These are phyloP conservation scores for Oryzias woworae DNA, from an alignment of 2,113 vertebrate genomes.

Conservation along the genomic window DNA sequence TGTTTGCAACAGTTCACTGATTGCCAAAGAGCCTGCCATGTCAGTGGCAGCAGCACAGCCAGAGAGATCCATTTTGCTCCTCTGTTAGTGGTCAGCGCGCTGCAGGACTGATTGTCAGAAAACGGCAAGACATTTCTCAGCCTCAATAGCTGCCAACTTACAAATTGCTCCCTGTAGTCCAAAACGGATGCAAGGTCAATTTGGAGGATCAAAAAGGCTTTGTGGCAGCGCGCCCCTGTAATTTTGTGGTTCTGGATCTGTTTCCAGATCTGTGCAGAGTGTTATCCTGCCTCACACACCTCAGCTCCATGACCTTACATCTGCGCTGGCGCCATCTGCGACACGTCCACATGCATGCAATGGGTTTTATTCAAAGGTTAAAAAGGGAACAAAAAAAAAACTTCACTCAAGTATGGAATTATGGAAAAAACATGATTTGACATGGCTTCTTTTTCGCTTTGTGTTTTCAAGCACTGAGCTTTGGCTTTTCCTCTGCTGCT, in stretches of 20 bases:
- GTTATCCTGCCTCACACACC: constrained; percentile 10
- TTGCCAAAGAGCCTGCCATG: constrained; percentile 47
- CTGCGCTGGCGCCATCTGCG: background rate
- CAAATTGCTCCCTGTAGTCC: constrained; percentile 56
- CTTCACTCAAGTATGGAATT: background rate
- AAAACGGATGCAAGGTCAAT: constrained; percentile 56
- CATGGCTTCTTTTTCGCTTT: background rate
- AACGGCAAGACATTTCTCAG: constrained; percentile 53
- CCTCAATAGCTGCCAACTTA: constrained; percentile 46
- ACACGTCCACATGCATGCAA: background rate
- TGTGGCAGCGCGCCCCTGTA: constrained; percentile 20
- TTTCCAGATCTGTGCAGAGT: constrained; percentile 41
- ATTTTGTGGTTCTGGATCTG: constrained; percentile 40
- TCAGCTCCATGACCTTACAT: background rate
- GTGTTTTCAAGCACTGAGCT: background rate
- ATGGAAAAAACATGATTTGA: background rate
- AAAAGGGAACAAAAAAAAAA: background rate
- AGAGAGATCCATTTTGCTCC: constrained; percentile 25
- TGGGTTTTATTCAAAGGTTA: no score
- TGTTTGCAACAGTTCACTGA: constrained; percentile 54
- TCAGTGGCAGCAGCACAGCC: constrained; percentile 39
- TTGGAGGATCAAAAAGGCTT: constrained; percentile 42
- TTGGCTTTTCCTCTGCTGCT: background rate
- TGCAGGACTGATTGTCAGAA: constrained; percentile 37
- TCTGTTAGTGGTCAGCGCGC: constrained; percentile 42